Conservation (phyloP, 2,888 invertebrate genomes). For the Bhutanitis thaidina region DNA sequence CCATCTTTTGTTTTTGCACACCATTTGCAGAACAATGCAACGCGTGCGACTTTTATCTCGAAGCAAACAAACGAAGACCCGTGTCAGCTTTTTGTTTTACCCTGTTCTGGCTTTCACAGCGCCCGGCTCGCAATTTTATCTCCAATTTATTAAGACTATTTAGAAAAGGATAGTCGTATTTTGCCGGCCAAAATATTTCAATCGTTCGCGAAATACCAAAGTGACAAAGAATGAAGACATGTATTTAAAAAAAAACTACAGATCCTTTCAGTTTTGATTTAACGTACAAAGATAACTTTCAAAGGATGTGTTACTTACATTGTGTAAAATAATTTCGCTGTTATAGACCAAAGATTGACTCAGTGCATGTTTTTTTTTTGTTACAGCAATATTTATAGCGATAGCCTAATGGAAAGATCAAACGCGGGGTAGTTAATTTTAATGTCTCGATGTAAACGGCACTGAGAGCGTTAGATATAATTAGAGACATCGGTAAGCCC, state of each 20-base stretch:
- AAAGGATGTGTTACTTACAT: constrained; percentile 30
- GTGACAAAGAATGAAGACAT: constrained; percentile 30
- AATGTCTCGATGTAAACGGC: constrained; percentile 73
- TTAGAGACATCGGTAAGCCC: constrained; percentile 66
- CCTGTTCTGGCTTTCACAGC: constrained; percentile 33
- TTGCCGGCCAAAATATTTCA: constrained; percentile 40
- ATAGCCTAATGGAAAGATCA: constrained; percentile 77
- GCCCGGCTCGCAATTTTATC: constrained; percentile 37
- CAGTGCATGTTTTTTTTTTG: constrained; percentile 63
- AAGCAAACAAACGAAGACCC: constrained; percentile 53
- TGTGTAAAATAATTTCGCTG: constrained; percentile 41
- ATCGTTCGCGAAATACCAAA: constrained; percentile 36
- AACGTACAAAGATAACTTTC: constrained; percentile 1
- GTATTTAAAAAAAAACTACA: background rate
- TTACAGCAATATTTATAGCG: constrained; percentile 66
- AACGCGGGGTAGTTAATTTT: constrained; percentile 74
- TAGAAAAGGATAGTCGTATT: constrained; percentile 41
- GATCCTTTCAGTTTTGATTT: constrained; percentile 14
- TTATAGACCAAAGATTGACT: constrained; percentile 45
- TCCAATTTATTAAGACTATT: constrained; percentile 52
- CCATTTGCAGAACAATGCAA: constrained; percentile 71
- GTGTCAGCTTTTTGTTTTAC: constrained; percentile 52
- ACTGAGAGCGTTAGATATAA: constrained; percentile 68
- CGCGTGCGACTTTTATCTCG: constrained; percentile 61
- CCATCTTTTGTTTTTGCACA: constrained; percentile 63